Base-by-base conservation (phyloP, 2,888 invertebrate genomes). In the Junonia oenone region DNA sequence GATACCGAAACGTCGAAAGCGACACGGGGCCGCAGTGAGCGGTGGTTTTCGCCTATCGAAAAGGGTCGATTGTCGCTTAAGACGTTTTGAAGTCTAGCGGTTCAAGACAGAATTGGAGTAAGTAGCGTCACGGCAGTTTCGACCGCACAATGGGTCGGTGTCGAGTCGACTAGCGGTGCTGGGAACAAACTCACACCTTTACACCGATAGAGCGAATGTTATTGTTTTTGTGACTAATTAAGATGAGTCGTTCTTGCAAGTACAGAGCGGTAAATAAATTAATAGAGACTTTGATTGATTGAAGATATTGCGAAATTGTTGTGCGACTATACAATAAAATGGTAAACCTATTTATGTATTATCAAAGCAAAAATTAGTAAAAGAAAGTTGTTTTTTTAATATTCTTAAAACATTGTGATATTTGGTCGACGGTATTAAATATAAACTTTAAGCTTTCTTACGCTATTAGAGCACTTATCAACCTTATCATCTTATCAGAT, bases 91-190 rank as follows among this genome's bases (percentile, higher is more conserved):
- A 54, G 78, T 75, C 76, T 76, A 65, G 68, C 48, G 26, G 58
- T 48, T 62, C 67, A 67, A 80, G 85, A 85, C 87, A 86, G 88
- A 90, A 89, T 89, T 89, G 84, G 89, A 90, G 89, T 90, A 88
- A 87, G 89, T 89, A 90, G 87, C 87, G 86, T 86, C 88, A 88
- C 85, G 88, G 81, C 85, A 83, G 82, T 80, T 81, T 81, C 83
- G 83, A 80, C 86, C 83, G 85, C 87, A 89, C 89, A 90, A 90
- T 89, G 76, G 81, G 77, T 75, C 77, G 82, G 81, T 81, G 84
- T 82, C 75, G 81, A 77, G 75, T 78, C 85, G 84, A 76, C 79
- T 87, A 86, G 87, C 87, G 84, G 87, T 85, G 83, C 77, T 83
- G 84, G 76, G 85, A 85, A 82, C 77, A 27, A 37, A 77, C 78